Evolutionary conservation across 2,113 vertebrate genomes (phyloP).

Genomic region (Tricholaema leucomelas): DNA sequence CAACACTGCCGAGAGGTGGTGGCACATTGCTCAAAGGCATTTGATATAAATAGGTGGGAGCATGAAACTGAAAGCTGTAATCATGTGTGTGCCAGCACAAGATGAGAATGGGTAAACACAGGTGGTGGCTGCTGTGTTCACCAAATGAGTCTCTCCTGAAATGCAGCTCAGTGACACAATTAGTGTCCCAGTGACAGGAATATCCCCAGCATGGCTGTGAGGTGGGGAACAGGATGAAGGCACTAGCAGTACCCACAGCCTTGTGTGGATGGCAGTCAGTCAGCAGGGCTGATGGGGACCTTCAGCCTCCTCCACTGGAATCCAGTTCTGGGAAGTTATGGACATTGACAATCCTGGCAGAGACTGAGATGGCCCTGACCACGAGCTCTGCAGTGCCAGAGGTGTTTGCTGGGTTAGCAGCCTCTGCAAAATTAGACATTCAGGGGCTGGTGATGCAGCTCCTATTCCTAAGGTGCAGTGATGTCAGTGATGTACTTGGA

Average conservation of each 20-base stretch:
- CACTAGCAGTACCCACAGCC: accelerated
- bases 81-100: not conserved
- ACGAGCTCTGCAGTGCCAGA: accelerated
- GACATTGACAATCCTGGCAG: not conserved
- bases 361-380: not conserved
- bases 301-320: not conserved
- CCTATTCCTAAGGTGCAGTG: accelerated
- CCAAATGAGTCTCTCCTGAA: not conserved
- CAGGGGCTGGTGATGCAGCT: not conserved
- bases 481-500: not conserved
- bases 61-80: not conserved
- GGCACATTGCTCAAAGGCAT: not conserved
- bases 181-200: not conserved
- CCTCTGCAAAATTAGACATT: not conserved
- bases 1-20: not conserved
- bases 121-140: not conserved
- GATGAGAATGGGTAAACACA: not conserved
- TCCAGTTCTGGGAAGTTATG: not conserved
- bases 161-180: not conserved
- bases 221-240: not conserved
- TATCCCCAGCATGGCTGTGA: not conserved
- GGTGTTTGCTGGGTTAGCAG: not conserved
- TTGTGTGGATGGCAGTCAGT: not conserved
- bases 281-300: not conserved
- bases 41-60: conserved; percentile 8